Percentiles rank a stretch among this genome's conserved stretches.
Evolutionary conservation across 2,888 invertebrate species (phyloP).

Genomic region (Mesorhabditis belari): DNA sequence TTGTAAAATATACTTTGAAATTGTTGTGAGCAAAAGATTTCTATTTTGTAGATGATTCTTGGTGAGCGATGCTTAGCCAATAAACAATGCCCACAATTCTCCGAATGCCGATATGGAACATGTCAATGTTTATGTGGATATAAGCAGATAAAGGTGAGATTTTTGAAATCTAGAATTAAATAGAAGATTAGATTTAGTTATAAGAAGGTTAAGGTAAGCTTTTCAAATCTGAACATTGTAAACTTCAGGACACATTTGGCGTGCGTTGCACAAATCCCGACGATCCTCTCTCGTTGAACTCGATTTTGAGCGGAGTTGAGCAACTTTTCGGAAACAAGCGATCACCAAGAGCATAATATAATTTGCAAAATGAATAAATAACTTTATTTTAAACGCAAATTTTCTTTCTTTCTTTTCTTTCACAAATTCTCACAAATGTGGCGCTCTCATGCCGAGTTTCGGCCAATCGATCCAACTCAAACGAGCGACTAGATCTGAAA

Average conservation of each 20-base stretch:
- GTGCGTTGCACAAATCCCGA: constrained; percentile 47
- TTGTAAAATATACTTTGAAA: background rate
- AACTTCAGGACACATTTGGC: constrained; percentile 34
- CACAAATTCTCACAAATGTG: too few species aligned
- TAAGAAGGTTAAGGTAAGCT: background rate
- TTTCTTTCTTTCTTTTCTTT: too few species aligned
- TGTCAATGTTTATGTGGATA: constrained; percentile 50
- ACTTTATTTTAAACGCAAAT: background rate
- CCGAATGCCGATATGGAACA: constrained; percentile 49
- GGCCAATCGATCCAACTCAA: constrained; percentile 99
- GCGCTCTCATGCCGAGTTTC: constrained; percentile 72
- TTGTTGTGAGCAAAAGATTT: background rate
- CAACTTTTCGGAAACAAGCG: constrained; percentile 37
- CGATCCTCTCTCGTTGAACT: constrained; percentile 45
- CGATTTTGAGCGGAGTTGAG: constrained; percentile 39
- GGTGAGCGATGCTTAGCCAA: constrained; percentile 32
- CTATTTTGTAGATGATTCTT: constrained; percentile 1
- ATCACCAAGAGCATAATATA: constrained; percentile 8
- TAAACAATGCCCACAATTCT: constrained; percentile 44
- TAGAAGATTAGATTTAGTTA: too few species aligned
- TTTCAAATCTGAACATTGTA: constrained; percentile 1
- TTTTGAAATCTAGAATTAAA: background rate
- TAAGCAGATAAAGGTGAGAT: constrained; percentile 22
- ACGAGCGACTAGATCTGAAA: constrained; percentile 83
- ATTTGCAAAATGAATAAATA: constrained; percentile 2